These are phyloP conservation scores for Catostylus mosaicus DNA, from an alignment of 30 jellyfish, hydroid and myxozoan genomes.

Conservation along the genomic window DNA sequence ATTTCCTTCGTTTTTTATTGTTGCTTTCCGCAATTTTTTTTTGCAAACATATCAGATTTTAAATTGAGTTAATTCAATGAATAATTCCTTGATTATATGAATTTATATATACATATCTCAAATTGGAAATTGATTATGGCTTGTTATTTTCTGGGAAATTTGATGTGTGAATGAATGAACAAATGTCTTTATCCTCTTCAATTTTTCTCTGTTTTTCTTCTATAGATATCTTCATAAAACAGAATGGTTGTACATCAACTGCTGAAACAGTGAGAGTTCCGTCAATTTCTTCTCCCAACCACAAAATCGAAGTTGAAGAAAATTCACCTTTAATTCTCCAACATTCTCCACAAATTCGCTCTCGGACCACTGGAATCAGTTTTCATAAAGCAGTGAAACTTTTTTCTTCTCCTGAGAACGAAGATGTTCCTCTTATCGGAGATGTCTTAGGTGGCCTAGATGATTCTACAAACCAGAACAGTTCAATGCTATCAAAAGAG, in stretches of 20 bases:
- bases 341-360: not conserved
- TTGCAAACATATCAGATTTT: no score
- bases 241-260: not conserved
- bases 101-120: no score
- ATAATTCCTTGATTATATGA: no score
- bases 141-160: no score
- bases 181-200: no score
- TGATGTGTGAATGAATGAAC: no score
- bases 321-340: constrained; percentile 1
- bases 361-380: constrained; percentile 3
- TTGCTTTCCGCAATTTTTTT: no score
- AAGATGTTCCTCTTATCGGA: constrained; percentile 10
- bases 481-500: no score
- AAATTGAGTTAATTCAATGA: no score
- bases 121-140: no score
- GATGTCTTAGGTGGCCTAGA: not conserved
- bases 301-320: not conserved
- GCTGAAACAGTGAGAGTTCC: not conserved
- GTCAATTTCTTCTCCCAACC: not conserved
- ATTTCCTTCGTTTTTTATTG: no score
- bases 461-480: not conserved
- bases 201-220: no score
- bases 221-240: not conserved
- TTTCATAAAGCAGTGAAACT: constrained; percentile 33
- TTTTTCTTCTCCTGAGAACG: not conserved